A percentile compares a stretch with the other conserved stretches of the same genome.
phyloP scores from a whole-genome alignment of 2,113 vertebrate species.

The Tylochromis polylepis region DNA sequence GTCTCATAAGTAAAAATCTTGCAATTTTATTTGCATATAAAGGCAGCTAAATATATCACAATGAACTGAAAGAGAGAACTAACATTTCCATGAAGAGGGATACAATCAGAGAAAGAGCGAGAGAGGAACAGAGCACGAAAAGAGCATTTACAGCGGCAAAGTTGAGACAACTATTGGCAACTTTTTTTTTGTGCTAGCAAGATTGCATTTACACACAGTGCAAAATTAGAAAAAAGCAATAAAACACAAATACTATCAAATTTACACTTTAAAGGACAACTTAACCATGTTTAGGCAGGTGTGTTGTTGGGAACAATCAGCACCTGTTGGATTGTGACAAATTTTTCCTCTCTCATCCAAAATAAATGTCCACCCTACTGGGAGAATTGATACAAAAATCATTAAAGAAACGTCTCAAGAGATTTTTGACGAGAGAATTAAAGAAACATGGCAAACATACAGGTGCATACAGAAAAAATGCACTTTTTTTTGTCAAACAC shows the following conservation, averaged over 20 bases:
- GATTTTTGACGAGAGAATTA: slow-evolving; percentile 26
- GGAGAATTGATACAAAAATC: slow-evolving; percentile 26
- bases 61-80: slow-evolving; percentile 92
- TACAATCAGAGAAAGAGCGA: slow-evolving; percentile 80
- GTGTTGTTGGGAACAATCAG: slow-evolving; percentile 36
- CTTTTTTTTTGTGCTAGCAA: slow-evolving; percentile 92
- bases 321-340: slow-evolving; percentile 66
- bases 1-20: slow-evolving; percentile 91
- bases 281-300: slow-evolving; percentile 85
- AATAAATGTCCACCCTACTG: slow-evolving; percentile 20
- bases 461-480: slow-evolving; percentile 43
- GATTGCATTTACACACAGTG: slow-evolving; percentile 99
- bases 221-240: slow-evolving; percentile 81
- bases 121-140: slow-evolving; percentile 68
- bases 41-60: slow-evolving; percentile 99
- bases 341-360: slow-evolving; percentile 48
- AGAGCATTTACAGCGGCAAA: slow-evolving; percentile 91
- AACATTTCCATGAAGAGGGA: slow-evolving; percentile 85
- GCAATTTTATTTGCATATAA: slow-evolving; percentile 99
- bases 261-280: slow-evolving; percentile 89
- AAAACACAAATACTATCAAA: slow-evolving; percentile 82
- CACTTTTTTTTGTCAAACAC: slow-evolving; percentile 53
- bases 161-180: slow-evolving; percentile 91
- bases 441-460: slow-evolving; percentile 44
- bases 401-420: slow-evolving; percentile 25